These are phyloP conservation scores for Synchiropus splendidus DNA, from an alignment of 2,113 vertebrate genomes.

Conservation along the genomic window DNA sequence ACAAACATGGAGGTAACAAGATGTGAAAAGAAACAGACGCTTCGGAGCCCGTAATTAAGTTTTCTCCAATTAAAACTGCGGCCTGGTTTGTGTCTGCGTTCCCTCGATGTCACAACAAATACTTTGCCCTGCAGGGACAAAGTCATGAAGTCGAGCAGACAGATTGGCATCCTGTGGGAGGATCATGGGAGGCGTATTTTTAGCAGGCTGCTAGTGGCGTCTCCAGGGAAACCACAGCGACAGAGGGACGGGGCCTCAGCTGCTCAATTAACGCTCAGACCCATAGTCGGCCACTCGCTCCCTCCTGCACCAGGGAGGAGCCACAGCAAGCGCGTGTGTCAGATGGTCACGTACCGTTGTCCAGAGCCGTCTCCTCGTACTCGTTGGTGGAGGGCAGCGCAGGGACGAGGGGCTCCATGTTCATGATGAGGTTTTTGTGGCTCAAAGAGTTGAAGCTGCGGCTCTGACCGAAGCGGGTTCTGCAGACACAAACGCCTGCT, in stretches of 20 bases:
- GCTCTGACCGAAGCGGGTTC: slow-evolving; percentile 83
- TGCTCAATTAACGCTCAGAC: slow-evolving; percentile 49
- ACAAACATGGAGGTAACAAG: slow-evolving; percentile 1
- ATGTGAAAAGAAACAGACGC: slow-evolving; percentile 2
- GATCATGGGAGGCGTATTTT: slow-evolving; percentile 62
- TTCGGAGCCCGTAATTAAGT: slow-evolving; percentile 23
- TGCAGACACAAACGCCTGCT: slow-evolving; percentile 51
- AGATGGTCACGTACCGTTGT: slow-evolving; percentile 62
- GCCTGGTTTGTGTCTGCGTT: slow-evolving; percentile 11
- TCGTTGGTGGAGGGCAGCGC: slow-evolving; percentile 79
- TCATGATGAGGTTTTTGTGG: slow-evolving; percentile 95
- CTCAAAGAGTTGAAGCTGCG: slow-evolving; percentile 85
- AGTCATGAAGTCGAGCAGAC: slow-evolving; percentile 3
- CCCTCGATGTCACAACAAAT: slow-evolving; percentile 20
- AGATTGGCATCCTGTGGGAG: slow-evolving; percentile 35
- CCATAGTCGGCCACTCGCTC: slow-evolving; percentile 11
- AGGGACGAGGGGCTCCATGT: slow-evolving; percentile 89
- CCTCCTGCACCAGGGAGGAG: slow-evolving; percentile 12
- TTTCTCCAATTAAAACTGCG: slow-evolving; percentile 23
- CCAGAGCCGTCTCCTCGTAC: slow-evolving; percentile 69
- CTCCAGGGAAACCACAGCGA: slow-evolving; percentile 50
- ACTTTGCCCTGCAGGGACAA: slow-evolving; percentile 2
- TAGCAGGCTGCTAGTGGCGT: slow-evolving; percentile 55
- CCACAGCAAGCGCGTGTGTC: slow-evolving; percentile 1
- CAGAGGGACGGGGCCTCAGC: slow-evolving; percentile 49